Conservation (phyloP, 2,113 vertebrate species). For the Bubo scandiacus region DNA sequence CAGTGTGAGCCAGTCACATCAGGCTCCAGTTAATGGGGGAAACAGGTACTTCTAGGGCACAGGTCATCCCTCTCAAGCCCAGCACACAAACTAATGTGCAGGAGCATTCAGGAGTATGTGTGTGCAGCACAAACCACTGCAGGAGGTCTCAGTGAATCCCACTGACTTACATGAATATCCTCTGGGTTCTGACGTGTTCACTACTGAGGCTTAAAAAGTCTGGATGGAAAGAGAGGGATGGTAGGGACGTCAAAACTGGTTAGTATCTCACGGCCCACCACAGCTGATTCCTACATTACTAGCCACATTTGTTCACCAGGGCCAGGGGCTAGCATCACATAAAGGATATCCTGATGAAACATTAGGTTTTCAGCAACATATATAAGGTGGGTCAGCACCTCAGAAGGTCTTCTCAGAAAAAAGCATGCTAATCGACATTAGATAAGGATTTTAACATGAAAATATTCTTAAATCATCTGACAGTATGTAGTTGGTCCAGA, state of each 20-base stretch:
- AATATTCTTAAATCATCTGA: background rate
- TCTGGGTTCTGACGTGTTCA: background rate
- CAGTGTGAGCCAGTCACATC: background rate
- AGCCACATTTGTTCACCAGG: background rate
- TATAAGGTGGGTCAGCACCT: background rate
- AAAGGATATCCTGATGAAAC: background rate
- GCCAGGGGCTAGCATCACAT: background rate
- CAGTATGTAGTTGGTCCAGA: background rate
- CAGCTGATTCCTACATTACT: background rate
- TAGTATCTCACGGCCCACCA: background rate
- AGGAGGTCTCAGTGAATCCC: background rate
- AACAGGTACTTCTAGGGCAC: background rate
- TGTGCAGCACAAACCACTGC: background rate
- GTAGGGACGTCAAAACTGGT: background rate
- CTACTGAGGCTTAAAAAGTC: background rate
- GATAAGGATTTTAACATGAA: background rate
- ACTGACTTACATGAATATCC: rapidly evolving
- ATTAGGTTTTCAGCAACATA: background rate
- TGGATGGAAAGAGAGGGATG: background rate
- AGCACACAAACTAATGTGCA: background rate
- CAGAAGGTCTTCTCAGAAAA: background rate
- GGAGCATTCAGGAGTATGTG: background rate
- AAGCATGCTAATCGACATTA: background rate
- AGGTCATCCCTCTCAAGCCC: background rate
- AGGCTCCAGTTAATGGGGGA: background rate